These are phyloP conservation scores for Beris chalybata DNA, from an alignment of 2,888 invertebrate species.

Conservation along the genomic window DNA sequence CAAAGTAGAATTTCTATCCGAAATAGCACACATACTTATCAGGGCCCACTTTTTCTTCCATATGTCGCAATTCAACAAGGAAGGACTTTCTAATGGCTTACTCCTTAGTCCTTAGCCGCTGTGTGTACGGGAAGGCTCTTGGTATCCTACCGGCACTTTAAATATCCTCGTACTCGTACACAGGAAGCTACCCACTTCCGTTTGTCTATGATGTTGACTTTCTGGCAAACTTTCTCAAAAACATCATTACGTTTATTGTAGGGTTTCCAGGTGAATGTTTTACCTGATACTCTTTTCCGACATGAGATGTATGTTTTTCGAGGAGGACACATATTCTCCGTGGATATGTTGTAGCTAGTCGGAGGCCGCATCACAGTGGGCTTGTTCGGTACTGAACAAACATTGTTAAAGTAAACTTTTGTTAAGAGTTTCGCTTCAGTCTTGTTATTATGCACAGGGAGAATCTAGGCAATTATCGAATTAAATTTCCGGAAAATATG, in stretches of 20 bases:
- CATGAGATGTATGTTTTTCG: not conserved
- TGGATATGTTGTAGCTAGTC: not conserved
- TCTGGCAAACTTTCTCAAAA: conserved; percentile 21
- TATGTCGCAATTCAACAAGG: conserved; percentile 24
- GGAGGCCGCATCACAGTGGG: not conserved
- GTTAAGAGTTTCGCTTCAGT: conserved; percentile 6
- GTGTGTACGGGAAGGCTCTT: conserved; percentile 5
- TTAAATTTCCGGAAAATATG: conserved; percentile 17
- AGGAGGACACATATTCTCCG: conserved; percentile 6
- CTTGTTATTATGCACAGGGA: conserved; percentile 13
- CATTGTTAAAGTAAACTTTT: conserved; percentile 18
- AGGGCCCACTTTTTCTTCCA: conserved; percentile 19
- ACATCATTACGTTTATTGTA: conserved; percentile 28
- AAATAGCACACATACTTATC: conserved; percentile 27
- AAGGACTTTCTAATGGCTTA: conserved; percentile 20
- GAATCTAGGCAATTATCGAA: conserved; percentile 28
- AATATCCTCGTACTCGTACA: too few relatives aligned
- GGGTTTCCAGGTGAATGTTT: conserved; percentile 20
- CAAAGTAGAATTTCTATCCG: conserved; percentile 26
- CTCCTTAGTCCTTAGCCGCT: conserved; percentile 11
- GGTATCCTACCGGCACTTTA: not conserved
- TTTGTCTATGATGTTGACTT: conserved; percentile 23
- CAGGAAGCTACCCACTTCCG: not conserved
- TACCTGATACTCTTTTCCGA: conserved; percentile 5
- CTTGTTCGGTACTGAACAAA: conserved; percentile 8